Evolutionary conservation across 2,113 vertebrate genomes (phyloP).

Genomic region (Siphamia tubifer): DNA sequence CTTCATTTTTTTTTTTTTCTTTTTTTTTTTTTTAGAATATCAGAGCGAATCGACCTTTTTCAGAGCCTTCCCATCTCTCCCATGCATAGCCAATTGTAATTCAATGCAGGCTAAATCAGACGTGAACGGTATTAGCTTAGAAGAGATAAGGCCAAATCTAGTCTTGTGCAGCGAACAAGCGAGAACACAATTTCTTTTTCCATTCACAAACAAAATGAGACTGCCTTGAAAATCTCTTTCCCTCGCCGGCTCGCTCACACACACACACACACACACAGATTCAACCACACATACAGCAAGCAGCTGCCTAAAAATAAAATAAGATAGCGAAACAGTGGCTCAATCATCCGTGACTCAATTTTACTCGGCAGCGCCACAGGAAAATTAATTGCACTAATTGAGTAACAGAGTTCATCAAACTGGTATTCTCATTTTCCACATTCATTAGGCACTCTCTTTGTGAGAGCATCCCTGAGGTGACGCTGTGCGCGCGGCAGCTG

Average conservation of each 20-base stretch:
- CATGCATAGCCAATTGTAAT: constrained; percentile 29
- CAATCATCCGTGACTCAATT: constrained; percentile 83
- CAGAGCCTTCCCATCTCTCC: constrained; percentile 1
- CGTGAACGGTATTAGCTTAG: constrained; percentile 29
- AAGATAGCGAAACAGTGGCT: constrained; percentile 62
- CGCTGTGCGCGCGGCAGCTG: constrained; percentile 6
- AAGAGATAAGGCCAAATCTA: constrained; percentile 37
- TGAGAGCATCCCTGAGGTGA: constrained; percentile 67
- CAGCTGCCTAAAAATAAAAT: constrained; percentile 64
- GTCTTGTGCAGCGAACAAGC: constrained; percentile 29
- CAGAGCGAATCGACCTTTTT: constrained; percentile 18
- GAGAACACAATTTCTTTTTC: constrained; percentile 37
- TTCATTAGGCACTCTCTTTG: constrained; percentile 83
- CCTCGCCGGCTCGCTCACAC: not conserved
- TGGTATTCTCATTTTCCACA: constrained; percentile 86
- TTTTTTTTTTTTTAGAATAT: no score
- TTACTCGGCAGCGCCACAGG: constrained; percentile 83
- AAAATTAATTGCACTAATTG: constrained; percentile 96
- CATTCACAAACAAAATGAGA: constrained; percentile 46
- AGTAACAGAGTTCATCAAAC: constrained; percentile 89
- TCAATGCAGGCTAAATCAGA: constrained; percentile 47
- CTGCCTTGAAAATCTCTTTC: not conserved
- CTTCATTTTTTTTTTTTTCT: no score
- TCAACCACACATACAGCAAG: not conserved
- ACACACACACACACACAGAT: not conserved